Evolutionary conservation across 2,797 vertebrate genomes (phyloP).

Genomic region (Pagetopsis macropterus): DNA sequence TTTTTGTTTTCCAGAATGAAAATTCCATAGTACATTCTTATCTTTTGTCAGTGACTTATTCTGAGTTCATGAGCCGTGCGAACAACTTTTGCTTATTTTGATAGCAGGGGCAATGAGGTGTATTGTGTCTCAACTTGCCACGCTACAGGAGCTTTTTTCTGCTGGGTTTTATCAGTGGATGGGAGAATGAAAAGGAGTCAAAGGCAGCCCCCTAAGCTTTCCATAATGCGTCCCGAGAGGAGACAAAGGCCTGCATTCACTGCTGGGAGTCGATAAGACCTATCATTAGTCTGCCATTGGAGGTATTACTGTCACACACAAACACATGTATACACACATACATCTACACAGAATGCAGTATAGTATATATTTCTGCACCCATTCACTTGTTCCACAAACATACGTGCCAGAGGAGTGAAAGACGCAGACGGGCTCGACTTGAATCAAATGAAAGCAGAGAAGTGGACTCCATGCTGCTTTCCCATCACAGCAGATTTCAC

Average conservation of each 20-base stretch:
- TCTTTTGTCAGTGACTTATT: constrained; percentile 58
- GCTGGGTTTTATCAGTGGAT: constrained; percentile 69
- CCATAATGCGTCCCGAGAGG: constrained; percentile 75
- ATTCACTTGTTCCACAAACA: constrained; percentile 51
- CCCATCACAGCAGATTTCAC: constrained; percentile 66
- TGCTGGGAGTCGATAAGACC: constrained; percentile 83
- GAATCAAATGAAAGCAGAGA: constrained; percentile 68
- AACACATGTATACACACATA: constrained; percentile 35
- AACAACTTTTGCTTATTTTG: constrained; percentile 58
- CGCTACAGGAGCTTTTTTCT: constrained; percentile 61
- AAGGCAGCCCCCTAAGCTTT: constrained; percentile 78
- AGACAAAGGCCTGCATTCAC: constrained; percentile 82
- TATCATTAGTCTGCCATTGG: constrained; percentile 82
- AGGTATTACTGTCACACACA: constrained; percentile 74
- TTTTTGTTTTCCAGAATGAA: constrained; percentile 45
- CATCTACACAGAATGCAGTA: constrained; percentile 39
- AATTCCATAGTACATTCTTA: constrained; percentile 41
- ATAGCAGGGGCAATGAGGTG: constrained; percentile 31
- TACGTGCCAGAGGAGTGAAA: constrained; percentile 56
- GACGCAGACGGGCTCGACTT: constrained; percentile 60
- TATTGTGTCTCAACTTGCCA: constrained; percentile 66
- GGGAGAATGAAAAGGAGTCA: constrained; percentile 77
- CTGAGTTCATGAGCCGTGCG: constrained; percentile 38
- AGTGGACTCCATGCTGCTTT: constrained; percentile 67
- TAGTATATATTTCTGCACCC: constrained; percentile 59